phyloP scores from a whole-genome alignment of 2,888 invertebrate genomes.

The Leptinotarsa haldemani region DNA sequence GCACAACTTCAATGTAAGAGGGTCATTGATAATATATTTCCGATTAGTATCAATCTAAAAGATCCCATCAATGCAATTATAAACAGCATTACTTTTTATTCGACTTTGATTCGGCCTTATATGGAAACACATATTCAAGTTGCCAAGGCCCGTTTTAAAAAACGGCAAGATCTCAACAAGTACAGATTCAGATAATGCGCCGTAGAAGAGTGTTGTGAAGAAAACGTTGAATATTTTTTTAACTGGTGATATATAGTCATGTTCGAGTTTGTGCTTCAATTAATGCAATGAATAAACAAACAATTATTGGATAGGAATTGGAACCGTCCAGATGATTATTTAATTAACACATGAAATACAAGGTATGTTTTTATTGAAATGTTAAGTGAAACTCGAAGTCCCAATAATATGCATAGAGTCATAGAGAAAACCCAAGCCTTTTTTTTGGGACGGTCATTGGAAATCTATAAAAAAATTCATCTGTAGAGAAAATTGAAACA shows the following conservation, averaged over 20 bases:
- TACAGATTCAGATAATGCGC: background rate
- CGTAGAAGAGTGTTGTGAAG: background rate
- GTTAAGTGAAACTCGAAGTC: background rate
- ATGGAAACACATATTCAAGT: conserved; percentile 22
- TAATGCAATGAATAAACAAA: conserved; percentile 1
- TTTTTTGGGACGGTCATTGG: background rate
- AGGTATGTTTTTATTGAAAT: background rate
- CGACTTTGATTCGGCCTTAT: conserved; percentile 35
- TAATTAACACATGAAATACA: background rate
- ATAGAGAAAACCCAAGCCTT: background rate
- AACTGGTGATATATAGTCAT: background rate
- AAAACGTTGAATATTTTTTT: background rate
- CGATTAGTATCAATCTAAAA: conserved; percentile 8
- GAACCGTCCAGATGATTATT: background rate
- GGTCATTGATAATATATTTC: conserved; percentile 16
- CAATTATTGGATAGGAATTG: background rate
- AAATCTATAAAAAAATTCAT: too few species aligned
- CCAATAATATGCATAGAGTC: background rate
- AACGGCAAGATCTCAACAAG: conserved; percentile 24
- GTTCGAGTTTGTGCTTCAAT: background rate
- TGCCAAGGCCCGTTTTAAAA: conserved; percentile 25
- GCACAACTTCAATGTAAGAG: background rate
- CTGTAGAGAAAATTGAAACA: too few species aligned
- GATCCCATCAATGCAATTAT: conserved; percentile 23
- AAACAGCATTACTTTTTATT: conserved; percentile 24